Evolutionary conservation across 2,888 invertebrate genomes (phyloP), one percentile per base, ranked within the genome.

Genomic region (Polymixis flavicincta): DNA sequence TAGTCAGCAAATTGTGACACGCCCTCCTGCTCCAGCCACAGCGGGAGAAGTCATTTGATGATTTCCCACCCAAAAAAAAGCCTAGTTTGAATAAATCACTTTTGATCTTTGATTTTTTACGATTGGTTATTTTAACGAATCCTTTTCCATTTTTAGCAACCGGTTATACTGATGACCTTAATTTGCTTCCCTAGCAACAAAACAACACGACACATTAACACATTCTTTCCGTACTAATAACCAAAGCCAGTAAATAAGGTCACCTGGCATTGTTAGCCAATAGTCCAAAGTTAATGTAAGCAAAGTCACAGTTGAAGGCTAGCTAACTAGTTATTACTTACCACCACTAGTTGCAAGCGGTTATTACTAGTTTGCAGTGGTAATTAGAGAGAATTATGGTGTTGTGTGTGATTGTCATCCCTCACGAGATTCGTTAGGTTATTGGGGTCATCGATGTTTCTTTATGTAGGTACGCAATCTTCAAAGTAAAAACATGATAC

Each of bases 251-350:
- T 50, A 25, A 65, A 69, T 81, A 73, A 81, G 83, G 83, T 73
- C 83, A 73, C 3, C 19, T 19, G 1, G 63, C 57, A 74, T 82
- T 83, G 74, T 73, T 72, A 57, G 83, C 67, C 72, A 83, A 80
- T 80, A 80, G 83, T 80, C 83, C 78, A 9, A 8, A 59, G 17
- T 14, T 60, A 75, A 75, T 79, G 61, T 69, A 59, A 64, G 70
- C 83, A 63, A 71, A 81, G 72, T 73, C 79, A 71, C 74, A 78
- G 83, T 61, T 81, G 81, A 81, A 81, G 83, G 81, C 59, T 55
- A 50, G 25, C 32, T 66, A 69, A 72, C 65, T 78, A 42, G 65
- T 82, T 61, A 79, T 81, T 69, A 78, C 54, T 52, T 42, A 14
- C 45, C n/a, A 67, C 78, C 78, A 70, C 65, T 66, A 32, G 25